These are phyloP conservation scores for Rhinopithecus roxellana DNA, from an alignment of 2,113 vertebrate genomes.

Conservation along the genomic window DNA sequence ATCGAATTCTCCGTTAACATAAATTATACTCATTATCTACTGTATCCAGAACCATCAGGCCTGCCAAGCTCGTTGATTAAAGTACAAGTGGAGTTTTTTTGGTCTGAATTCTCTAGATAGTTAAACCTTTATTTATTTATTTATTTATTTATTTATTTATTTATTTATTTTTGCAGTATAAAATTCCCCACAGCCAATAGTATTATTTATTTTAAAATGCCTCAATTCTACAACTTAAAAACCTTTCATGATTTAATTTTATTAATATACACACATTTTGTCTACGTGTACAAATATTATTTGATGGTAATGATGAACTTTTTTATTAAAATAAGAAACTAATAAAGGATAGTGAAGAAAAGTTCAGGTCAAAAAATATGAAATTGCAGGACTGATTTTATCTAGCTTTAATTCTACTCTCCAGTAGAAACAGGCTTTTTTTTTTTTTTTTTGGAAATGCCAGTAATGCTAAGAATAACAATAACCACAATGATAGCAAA, in stretches of 20 bases:
- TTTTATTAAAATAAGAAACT: constrained; percentile 50
- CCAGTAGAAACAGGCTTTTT: neutral
- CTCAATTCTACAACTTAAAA: constrained; percentile 56
- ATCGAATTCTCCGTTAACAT: constrained; percentile 34
- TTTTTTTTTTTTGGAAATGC: neutral
- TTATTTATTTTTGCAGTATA: neutral
- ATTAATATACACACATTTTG: constrained; percentile 51
- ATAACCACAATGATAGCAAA: rapidly evolving
- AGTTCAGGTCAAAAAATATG: neutral
- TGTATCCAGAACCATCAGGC: constrained; percentile 45
- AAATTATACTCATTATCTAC: constrained; percentile 50
- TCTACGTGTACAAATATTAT: constrained; percentile 6
- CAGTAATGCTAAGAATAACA: rapidly evolving
- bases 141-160: neutral
- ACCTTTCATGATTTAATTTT: constrained; percentile 57
- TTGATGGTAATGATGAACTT: constrained; percentile 44
- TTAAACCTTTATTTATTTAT: neutral
- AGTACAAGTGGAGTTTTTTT: constrained; percentile 8
- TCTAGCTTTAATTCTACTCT: neutral
- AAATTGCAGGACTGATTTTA: too few species aligned
- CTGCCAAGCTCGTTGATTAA: constrained; percentile 3
- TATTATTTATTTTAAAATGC: constrained; percentile 60
- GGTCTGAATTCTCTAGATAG: constrained; percentile 54
- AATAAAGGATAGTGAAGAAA: neutral
- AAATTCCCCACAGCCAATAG: constrained; percentile 35